phyloP scores from a whole-genome alignment of 1,140 invertebrate genomes.

The Drosophila mojavensis region DNA sequence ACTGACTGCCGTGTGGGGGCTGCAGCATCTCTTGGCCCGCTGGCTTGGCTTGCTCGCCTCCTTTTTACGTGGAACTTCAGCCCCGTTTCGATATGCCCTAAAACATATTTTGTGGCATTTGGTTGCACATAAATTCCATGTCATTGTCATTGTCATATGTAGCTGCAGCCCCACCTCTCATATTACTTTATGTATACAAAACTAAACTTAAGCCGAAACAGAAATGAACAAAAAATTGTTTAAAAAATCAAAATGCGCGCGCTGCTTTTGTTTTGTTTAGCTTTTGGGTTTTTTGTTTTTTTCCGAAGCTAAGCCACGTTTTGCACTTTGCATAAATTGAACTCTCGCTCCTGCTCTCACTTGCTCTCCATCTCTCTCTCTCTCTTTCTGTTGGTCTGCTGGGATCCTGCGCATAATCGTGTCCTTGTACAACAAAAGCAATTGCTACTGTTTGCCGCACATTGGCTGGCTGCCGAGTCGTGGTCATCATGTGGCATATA shows the following conservation, averaged over 20 bases:
- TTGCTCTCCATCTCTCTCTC: background rate
- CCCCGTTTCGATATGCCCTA: slow-evolving; percentile 54
- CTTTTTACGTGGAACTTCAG: slow-evolving; percentile 38
- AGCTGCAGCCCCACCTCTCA: slow-evolving; percentile 17
- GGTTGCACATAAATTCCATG: slow-evolving; percentile 54
- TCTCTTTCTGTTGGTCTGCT: background rate
- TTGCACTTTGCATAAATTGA: slow-evolving; percentile 80
- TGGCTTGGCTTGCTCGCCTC: background rate
- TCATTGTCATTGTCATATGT: slow-evolving; percentile 57
- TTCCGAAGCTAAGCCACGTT: slow-evolving; percentile 53
- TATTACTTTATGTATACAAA: slow-evolving; percentile 25
- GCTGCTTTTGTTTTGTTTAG: slow-evolving; percentile 22
- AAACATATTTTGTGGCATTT: slow-evolving; percentile 60
- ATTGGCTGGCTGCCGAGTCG: slow-evolving; percentile 55
- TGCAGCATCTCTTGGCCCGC: background rate
- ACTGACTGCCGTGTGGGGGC: slow-evolving; percentile 12
- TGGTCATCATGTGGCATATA: slow-evolving; percentile 79
- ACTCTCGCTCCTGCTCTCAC: slow-evolving; percentile 1
- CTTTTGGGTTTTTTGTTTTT: slow-evolving; percentile 28
- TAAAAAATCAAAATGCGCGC: slow-evolving; percentile 46
- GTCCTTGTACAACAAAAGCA: slow-evolving; percentile 83
- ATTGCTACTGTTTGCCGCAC: slow-evolving; percentile 81
- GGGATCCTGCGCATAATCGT: slow-evolving; percentile 62
- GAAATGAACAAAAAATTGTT: slow-evolving; percentile 33
- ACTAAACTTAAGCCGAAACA: background rate